Evolutionary conservation across 2,888 invertebrate species (phyloP), one percentile per base, ranked within the genome.

Genomic region (Metacarcinus magister): DNA sequence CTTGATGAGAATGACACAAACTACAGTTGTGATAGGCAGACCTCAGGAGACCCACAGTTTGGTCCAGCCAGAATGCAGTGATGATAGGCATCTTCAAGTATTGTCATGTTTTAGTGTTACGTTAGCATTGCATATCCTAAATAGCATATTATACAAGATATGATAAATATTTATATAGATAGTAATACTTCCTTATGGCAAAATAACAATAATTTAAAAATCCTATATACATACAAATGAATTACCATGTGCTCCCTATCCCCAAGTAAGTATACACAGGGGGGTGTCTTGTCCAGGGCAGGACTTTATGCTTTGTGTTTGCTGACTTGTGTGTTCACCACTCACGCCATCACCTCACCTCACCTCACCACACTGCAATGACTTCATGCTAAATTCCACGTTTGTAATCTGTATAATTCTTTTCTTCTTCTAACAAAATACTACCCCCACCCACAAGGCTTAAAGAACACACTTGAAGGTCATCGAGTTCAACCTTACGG

Each of bases 151-250:
- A 95, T 96, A 96, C 96, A 96, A 95, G 95, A 93, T 94, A 96
- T 92, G 96, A 96, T 96, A 96, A 96, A 96, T 96, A 95, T 96
- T 92, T 94, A 92, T 96, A 95, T 92, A 96, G 96, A 95, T 95
- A 96, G 96, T 96, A 96, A 96, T 96, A 96, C 96, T 96, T 96
- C 92, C 96, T 96, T 96, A 96, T 96, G 96, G 96, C 96, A 96
- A 96, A 96, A 96, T 96, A 96, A 96, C 96, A 96, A 96, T 96
- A 96, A 96, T 96, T 96, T 96, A 96, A 96, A 96, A 92, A 94
- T 95, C 96, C 96, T 96, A 96, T 96, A 96, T 96, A 96, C 95
- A 96, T 95, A 96, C 96, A 93, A 95, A 95, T 96, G 96, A 94
- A 96, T 96, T 93, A 96, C 95, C 94, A 94, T 82, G 96, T 96